These are phyloP conservation scores for Rhabdomys dilectus DNA, from an alignment of 2,113 vertebrate species.

Conservation along the genomic window DNA sequence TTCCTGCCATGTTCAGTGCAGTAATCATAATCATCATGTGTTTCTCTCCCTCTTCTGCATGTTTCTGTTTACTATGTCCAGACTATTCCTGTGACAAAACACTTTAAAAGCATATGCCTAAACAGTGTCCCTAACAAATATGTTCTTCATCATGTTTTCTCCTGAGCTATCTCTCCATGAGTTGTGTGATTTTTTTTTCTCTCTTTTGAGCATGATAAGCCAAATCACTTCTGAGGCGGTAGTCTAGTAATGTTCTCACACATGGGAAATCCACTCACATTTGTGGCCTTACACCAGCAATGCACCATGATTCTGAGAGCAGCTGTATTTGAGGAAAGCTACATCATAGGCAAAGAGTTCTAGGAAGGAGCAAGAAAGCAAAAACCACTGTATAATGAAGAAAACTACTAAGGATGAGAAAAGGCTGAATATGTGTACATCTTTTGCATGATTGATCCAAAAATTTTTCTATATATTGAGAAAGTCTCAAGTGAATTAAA, in stretches of 20 bases:
- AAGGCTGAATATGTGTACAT: conserved; percentile 46
- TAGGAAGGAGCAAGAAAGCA: background rate
- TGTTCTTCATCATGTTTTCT: background rate
- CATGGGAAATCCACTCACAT: background rate
- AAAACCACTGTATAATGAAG: background rate
- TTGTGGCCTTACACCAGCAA: background rate
- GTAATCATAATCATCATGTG: background rate
- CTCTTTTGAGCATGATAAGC: background rate
- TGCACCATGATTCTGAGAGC: background rate
- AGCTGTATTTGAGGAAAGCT: background rate
- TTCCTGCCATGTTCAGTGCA: background rate
- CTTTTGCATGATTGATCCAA: background rate
- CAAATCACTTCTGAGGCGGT: background rate
- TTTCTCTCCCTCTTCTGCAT: background rate
- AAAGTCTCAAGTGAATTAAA: conserved; percentile 24
- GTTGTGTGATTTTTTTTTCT: background rate
- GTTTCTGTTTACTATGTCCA: background rate
- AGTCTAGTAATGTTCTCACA: background rate
- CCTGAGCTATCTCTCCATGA: background rate
- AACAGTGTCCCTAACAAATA: background rate
- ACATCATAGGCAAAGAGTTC: background rate
- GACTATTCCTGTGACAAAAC: background rate
- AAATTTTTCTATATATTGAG: background rate
- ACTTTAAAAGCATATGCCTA: background rate
- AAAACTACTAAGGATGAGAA: background rate